Base-by-base conservation (phyloP, 2,113 vertebrate species). In the Beaufortia kweichowensis region DNA sequence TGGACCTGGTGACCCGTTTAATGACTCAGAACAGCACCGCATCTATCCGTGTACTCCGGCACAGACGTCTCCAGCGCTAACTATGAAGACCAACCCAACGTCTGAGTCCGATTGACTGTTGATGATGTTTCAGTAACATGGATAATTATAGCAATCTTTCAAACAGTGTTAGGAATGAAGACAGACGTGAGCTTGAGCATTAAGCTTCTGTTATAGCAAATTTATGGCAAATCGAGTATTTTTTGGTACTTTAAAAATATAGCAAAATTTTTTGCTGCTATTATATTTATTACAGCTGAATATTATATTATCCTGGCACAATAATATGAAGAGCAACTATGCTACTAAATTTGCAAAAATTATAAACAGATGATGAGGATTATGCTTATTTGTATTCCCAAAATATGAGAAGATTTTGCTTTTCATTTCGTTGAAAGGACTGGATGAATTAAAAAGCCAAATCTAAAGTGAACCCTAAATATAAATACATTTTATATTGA, bases 41-140 rank as follows among this genome's bases (percentile, higher is more conserved):
- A 59, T 91, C 89, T 0, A 29, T 97, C 9, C 90, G 95, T 0
- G 89, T 96, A 59, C 90, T 95, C 23, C 83, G 86, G 62, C 93
- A 94, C 19, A 84, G 91, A 48, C 87, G 86, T 0, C 24, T 33
- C 0, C 85, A 84, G 0, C 88, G 77, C 83, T 93, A 90, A 84
- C 64, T 21, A n/a, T 5, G 4, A 41, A 67, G 35, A 41, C 31
- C 6, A 7, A 14, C 2, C 43, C 17, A 6, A 48, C 43, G 5
- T 7, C 12, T 14, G 48, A 53, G 48, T 53, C 15, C n/a, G 19
- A 48, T 12, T 3, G 4, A 17, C 8, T n/a, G 56, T 56, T 9
- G 29, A 15, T 70, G 12, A 21, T 24, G 12, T 41, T 53, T 33
- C 21, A n/a, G 6, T 35, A 17, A 53, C 2, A 53, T n/a, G 19